Conservation (phyloP, 2,797 vertebrate genomes). For the Naso thynnoides region DNA sequence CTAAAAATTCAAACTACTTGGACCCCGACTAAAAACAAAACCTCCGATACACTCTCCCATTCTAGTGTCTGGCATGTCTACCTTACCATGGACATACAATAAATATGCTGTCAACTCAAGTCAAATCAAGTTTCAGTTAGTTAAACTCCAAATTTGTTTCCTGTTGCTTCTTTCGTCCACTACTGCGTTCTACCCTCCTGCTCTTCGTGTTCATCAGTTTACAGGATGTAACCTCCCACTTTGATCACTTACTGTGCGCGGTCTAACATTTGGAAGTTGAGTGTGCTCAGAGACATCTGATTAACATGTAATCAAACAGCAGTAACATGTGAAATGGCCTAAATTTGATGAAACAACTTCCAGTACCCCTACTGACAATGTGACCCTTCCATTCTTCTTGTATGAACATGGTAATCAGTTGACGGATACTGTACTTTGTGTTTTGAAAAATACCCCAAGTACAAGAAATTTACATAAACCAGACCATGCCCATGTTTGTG, state of each 20-base stretch:
- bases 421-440: background rate
- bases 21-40: background rate
- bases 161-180: background rate
- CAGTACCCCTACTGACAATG: background rate
- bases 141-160: background rate
- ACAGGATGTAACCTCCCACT: background rate
- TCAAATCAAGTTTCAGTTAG: background rate
- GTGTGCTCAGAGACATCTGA: background rate
- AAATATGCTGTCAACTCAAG: background rate
- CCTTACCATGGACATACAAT: background rate
- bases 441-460: background rate
- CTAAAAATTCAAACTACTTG: background rate
- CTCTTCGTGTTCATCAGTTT: background rate
- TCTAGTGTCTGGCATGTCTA: slow-evolving; percentile 1
- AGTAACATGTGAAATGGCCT: background rate
- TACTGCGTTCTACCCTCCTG: background rate
- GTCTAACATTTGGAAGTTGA: background rate
- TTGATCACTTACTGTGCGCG: background rate
- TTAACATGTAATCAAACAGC: background rate
- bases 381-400: background rate
- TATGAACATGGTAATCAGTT: background rate
- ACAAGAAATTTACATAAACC: background rate
- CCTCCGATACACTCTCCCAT: too few relatives aligned
- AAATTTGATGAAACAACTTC: background rate
- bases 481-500: background rate